Base-by-base conservation (phyloP, 2,888 invertebrate species). In the Leptarthrus brevirostris region DNA sequence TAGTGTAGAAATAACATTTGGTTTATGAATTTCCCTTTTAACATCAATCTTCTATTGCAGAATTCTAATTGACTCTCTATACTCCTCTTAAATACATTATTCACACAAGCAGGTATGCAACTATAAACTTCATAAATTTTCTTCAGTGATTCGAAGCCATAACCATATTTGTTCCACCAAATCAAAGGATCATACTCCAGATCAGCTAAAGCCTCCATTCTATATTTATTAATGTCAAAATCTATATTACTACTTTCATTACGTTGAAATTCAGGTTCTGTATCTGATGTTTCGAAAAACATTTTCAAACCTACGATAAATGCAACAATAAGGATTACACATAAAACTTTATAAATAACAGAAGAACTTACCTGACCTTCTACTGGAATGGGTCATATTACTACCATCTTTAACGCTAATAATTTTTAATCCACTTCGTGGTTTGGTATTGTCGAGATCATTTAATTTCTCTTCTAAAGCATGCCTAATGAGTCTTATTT, bases 111-210 rank as follows among this genome's bases (percentile, higher is more conserved):
- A 1, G 81, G 81, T 20, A 80, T 78, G 64, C 78, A 79, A 53
- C 79, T 75, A 74, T 81, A 81, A 54, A 77, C 75, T 26, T 79
- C 76, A 6, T 81, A 78, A 36, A 81, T 76, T 77, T 79, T 79
- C 3, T 77, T 76, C 58, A 81, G 75, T 58, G 78, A 76, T 20
- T 78, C 78, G 76, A 78, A 82, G 8, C 73, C 73, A 47, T 73
- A 79, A 8, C 77, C 76, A 64, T 76, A 78, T 20, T 80, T 78
- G 64, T 78, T 77, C 82, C 82, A 82, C 81, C 82, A 82, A 22
- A 75, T 76, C 18, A 81, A 72, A 6, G 82, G 81, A 56, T 80
- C 81, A 72, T 79, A 79, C 12, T 81, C 80, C 47, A 81, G 78
- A 76, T 81, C 81, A 34, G 79, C 77, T 16, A 56, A 6, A 24